Conservation (phyloP, 2,888 invertebrate species). For the Lasioglossum calceatum region DNA sequence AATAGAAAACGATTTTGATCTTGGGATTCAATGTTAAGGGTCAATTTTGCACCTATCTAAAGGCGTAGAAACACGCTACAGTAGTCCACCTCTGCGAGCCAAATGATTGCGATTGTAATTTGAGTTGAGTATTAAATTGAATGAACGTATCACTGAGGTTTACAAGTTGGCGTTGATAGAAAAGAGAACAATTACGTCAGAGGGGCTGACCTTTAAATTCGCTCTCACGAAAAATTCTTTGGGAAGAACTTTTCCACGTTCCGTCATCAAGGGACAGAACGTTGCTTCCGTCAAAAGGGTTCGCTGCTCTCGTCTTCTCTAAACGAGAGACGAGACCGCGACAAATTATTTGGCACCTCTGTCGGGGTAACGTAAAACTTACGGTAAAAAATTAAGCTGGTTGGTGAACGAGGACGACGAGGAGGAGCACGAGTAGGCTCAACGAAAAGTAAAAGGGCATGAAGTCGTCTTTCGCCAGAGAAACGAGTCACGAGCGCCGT, state of each 20-base stretch:
- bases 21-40: too few species aligned
- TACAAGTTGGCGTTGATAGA: too few species aligned
- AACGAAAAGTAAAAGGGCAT: conserved; percentile 31
- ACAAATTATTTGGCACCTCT: background rate
- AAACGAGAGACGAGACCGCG: background rate
- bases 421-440: conserved; percentile 17
- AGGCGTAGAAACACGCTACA: too few species aligned
- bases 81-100: too few species aligned
- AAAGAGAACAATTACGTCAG: too few species aligned
- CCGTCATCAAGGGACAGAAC: background rate
- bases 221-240: background rate
- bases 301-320: background rate
- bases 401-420: conserved; percentile 24
- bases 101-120: too few species aligned
- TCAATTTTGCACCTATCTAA: too few species aligned
- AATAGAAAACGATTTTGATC: too few species aligned
- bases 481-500: conserved; percentile 33
- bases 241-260: background rate
- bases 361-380: background rate
- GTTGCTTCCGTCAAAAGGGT: too few species aligned
- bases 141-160: too few species aligned
- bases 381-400: conserved; percentile 13
- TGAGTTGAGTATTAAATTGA: too few species aligned
- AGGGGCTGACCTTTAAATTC: too few species aligned
- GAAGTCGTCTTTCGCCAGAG: conserved; percentile 32